phyloP scores from a whole-genome alignment of 1,140 invertebrate genomes.

The Solen grandis region DNA sequence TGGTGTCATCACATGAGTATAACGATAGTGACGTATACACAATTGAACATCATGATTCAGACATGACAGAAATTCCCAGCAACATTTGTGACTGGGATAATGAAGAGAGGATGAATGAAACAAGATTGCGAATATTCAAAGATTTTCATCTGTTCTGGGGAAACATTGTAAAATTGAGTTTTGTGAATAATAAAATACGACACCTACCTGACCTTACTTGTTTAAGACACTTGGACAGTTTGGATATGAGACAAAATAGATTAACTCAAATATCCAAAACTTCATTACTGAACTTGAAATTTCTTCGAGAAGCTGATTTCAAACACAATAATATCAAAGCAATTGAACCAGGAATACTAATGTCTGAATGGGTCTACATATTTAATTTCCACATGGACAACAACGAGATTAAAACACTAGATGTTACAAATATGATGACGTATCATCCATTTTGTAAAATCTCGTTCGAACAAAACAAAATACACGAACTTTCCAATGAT shows the following conservation, averaged over 20 bases:
- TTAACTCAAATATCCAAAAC: conserved; percentile 9
- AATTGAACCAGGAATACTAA: conserved; percentile 10
- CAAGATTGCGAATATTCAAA: neutral
- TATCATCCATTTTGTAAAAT: conserved; percentile 14
- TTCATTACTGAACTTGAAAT: conserved; percentile 11
- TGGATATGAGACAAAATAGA: conserved; percentile 10
- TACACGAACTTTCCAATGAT: conserved; percentile 11
- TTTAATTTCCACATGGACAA: conserved; percentile 22
- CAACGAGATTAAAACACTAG: conserved; percentile 26
- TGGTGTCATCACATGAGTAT: neutral
- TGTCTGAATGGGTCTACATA: neutral
- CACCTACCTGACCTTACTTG: conserved; percentile 18
- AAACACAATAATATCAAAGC: conserved; percentile 16
- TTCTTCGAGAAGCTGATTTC: neutral
- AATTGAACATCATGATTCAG: conserved; percentile 2
- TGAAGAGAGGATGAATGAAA: neutral
- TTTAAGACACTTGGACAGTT: conserved; percentile 6
- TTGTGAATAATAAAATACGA: conserved; percentile 24
- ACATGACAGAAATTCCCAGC: conserved; percentile 46
- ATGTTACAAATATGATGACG: conserved; percentile 28
- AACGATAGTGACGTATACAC: conserved; percentile 18
- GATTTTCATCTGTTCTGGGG: neutral
- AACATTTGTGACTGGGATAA: conserved; percentile 43
- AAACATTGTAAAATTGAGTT: conserved; percentile 7
- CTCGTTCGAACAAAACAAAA: conserved; percentile 13